Evolutionary conservation across 2,797 vertebrate genomes (phyloP).

Genomic region (Podarcis siculus): DNA sequence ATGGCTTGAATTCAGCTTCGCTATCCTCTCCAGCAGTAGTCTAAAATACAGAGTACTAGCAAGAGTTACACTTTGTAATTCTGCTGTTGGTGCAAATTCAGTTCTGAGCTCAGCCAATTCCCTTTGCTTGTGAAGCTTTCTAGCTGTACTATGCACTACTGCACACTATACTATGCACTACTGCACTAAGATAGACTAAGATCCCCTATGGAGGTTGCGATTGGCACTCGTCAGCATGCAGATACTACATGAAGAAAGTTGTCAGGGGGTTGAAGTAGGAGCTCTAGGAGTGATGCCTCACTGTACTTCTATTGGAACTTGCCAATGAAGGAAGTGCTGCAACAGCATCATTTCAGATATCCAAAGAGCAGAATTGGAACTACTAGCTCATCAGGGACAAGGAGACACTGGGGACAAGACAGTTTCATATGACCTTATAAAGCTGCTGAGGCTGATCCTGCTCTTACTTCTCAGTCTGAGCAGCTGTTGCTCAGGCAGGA

Average conservation of each 20-base stretch:
- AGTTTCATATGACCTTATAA: not conserved
- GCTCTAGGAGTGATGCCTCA: not conserved
- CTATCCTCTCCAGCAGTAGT: not conserved
- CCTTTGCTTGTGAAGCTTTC: too few relatives aligned
- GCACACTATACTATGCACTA: too few relatives aligned
- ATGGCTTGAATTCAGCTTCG: not conserved
- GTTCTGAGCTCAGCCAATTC: not conserved
- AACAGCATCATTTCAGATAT: not conserved
- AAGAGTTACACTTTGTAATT: not conserved
- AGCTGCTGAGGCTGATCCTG: not conserved
- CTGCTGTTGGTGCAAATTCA: not conserved
- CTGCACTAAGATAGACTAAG: too few relatives aligned
- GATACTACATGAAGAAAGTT: too few relatives aligned
- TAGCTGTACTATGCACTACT: too few relatives aligned
- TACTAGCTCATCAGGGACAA: not conserved
- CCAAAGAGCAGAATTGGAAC: not conserved
- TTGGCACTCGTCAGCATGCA: too few relatives aligned
- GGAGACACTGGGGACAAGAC: not conserved
- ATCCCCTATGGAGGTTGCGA: too few relatives aligned
- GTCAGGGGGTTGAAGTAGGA: not conserved
- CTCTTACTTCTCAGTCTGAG: not conserved
- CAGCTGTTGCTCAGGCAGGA: not conserved
- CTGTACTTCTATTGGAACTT: not conserved
- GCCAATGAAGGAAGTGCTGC: not conserved
- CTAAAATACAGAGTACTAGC: not conserved